These are phyloP conservation scores for Sakesphorus luctuosus DNA, from an alignment of 2,113 vertebrate genomes.

Conservation along the genomic window DNA sequence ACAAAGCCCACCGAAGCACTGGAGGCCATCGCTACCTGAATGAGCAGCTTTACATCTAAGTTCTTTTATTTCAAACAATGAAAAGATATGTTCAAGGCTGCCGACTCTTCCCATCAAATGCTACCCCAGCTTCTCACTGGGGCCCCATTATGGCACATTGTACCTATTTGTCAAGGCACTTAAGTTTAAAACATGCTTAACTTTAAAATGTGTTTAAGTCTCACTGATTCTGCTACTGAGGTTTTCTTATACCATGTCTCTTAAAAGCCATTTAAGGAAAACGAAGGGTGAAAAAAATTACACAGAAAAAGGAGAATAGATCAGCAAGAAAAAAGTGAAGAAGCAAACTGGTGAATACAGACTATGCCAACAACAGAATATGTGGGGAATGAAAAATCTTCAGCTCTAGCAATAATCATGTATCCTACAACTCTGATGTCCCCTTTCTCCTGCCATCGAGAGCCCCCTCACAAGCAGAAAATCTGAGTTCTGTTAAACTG, in stretches of 20 bases:
- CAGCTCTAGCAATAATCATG: background rate
- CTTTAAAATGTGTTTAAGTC: conserved; percentile 22
- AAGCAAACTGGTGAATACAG: background rate
- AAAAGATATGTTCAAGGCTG: conserved; percentile 50
- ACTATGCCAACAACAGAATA: background rate
- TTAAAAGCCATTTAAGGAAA: background rate
- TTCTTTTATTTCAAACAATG: conserved; percentile 24
- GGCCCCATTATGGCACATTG: background rate
- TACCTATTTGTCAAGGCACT: conserved; percentile 17
- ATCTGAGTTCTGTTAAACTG: background rate
- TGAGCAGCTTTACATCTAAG: conserved; percentile 3
- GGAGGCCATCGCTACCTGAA: conserved; percentile 23
- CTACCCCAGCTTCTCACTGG: background rate
- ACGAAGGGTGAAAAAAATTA: background rate
- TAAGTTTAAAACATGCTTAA: conserved; percentile 40
- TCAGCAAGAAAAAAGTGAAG: background rate
- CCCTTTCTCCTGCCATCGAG: background rate
- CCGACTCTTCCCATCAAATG: conserved; percentile 15
- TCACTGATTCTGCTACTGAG: background rate
- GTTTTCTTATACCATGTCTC: background rate
- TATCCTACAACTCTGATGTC: background rate
- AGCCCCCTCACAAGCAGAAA: background rate
- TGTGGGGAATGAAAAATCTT: background rate
- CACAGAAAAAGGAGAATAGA: background rate
- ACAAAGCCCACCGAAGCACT: conserved; percentile 1